Base-by-base conservation (phyloP, 2,113 vertebrate species). In the Nicator chloris region DNA sequence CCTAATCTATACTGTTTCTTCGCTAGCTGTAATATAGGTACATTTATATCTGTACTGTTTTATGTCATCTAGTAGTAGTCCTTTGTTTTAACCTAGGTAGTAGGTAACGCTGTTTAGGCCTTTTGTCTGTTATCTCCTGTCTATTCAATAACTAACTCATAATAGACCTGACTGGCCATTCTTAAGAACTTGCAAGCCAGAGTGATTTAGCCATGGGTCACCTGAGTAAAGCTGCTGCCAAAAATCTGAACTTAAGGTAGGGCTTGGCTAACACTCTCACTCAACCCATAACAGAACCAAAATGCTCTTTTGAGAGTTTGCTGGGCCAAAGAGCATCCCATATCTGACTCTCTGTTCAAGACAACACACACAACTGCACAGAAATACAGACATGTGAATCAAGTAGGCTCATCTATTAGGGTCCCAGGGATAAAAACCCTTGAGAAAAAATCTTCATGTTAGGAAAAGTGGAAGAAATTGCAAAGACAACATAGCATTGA, bases 351-450 rank as follows among this genome's bases (percentile, higher is more conserved):
- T 44, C 31, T 33, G 35, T 16, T 22, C 44, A 56, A 65, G 64
- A 65, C 7, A 49, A 76, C 3, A 5, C 2, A 23, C 13, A 42
- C 19, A 44, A n/a, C 14, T 4, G 7, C 51, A 50, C 4, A 11
- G 47, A 66, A 49, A 15, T 45, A 79, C 0, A 0, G 66, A 20
- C 5, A 28, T 18, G 3, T 6, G 15, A 14, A 85, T n/a, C 69
- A 71, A 37, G 4, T 3, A 26, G 35, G 33, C 4, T 85, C 19
- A 72, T 19, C 37, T 35, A 4, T 37, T 45, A 45, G 40, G 7
- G n/a, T 39, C 15, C 17, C 14, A 45, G 26, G 20, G 35, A 13
- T 9, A 42, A 83, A 73, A 53, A 30, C 0, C 11, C 27, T 50
- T n/a, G 42, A 69, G 47, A 82, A 50, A 45, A 68, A 78, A 24